These are phyloP conservation scores for Drosophila pandora DNA, from an alignment of 1,140 invertebrate genomes.

Conservation along the genomic window DNA sequence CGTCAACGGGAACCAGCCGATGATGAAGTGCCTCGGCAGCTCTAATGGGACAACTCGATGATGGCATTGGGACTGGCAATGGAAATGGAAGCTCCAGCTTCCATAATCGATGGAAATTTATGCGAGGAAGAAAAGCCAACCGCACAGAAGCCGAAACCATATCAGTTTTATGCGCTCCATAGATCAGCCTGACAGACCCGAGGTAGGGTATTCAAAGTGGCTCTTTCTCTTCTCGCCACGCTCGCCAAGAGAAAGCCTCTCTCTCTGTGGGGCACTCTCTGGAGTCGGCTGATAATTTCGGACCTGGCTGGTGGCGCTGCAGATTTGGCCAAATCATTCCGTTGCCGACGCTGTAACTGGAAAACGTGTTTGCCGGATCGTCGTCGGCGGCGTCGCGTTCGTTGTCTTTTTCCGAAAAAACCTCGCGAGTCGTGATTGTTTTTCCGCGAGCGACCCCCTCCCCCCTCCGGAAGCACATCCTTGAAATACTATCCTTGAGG, in stretches of 20 bases:
- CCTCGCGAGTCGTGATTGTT: constrained; percentile 15
- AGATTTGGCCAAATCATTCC: constrained; percentile 75
- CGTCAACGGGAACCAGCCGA: constrained; percentile 1
- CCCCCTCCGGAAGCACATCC: not conserved
- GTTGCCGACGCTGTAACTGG: constrained; percentile 69
- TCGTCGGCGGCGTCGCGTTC: constrained; percentile 22
- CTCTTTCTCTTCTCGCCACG: not conserved
- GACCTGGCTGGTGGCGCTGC: constrained; percentile 53
- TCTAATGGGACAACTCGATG: constrained; percentile 6
- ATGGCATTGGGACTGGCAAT: not conserved
- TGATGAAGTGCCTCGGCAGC: constrained; percentile 14
- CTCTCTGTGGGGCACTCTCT: constrained; percentile 16
- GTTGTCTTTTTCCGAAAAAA: constrained; percentile 2
- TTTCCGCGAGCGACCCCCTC: constrained; percentile 12
- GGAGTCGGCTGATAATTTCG: constrained; percentile 30
- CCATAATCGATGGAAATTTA: constrained; percentile 16
- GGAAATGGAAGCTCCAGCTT: not conserved
- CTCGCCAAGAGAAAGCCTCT: constrained; percentile 50
- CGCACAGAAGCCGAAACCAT: constrained; percentile 20
- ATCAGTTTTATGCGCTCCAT: not conserved
- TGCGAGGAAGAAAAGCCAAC: constrained; percentile 7
- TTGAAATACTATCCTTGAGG: not conserved
- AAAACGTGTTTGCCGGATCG: constrained; percentile 65
- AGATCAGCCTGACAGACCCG: constrained; percentile 3
- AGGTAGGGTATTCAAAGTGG: constrained; percentile 24